These are phyloP conservation scores for Diadophis punctatus DNA, from an alignment of 2,113 vertebrate genomes.

Conservation along the genomic window DNA sequence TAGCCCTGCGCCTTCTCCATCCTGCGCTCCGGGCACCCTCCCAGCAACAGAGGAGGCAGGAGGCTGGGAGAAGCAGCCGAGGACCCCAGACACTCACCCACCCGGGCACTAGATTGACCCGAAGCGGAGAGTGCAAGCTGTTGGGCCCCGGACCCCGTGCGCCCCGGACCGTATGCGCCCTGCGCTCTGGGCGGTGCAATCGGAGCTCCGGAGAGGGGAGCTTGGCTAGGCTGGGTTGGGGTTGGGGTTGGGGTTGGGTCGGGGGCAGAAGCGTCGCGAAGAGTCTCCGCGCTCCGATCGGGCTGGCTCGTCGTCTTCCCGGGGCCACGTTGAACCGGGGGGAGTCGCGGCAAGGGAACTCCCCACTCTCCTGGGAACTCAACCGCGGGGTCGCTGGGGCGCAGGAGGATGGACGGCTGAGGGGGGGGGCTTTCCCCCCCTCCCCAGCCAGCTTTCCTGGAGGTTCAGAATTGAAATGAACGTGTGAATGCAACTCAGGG, in stretches of 20 bases:
- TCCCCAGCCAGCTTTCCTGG: neutral
- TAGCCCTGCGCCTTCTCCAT: neutral
- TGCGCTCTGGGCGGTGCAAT: neutral
- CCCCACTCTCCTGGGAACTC: neutral
- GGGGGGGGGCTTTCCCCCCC: neutral
- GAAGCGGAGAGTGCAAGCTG: neutral
- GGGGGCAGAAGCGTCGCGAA: neutral
- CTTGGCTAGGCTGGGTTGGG: neutral
- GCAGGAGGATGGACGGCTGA: neutral
- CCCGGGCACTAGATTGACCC: neutral
- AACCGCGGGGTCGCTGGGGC: neutral
- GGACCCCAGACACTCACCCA: neutral
- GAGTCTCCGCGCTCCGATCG: too few relatives aligned
- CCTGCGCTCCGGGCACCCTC: neutral
- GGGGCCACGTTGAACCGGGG: neutral
- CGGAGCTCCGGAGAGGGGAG: neutral
- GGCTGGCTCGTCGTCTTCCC: neutral
- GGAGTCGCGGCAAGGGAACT: neutral
- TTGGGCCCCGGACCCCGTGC: neutral
- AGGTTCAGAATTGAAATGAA: neutral
- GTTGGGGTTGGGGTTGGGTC: neutral
- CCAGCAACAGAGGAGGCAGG: neutral
- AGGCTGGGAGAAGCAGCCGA: neutral
- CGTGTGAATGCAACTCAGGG: neutral
- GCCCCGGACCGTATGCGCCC: neutral